Conservation (phyloP, 1,140 invertebrate species). For the Heliconius hermathena region DNA sequence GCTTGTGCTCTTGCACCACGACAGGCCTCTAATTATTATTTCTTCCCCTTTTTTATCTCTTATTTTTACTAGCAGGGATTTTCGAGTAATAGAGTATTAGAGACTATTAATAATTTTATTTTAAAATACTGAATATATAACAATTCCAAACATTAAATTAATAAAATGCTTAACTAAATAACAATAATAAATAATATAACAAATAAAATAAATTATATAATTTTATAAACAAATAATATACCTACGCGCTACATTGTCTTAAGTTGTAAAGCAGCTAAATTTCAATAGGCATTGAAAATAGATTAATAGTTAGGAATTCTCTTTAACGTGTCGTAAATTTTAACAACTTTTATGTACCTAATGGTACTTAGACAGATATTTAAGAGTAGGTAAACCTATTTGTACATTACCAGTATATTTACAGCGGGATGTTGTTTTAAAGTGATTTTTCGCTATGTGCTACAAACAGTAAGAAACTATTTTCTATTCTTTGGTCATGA, state of each 20-base stretch:
- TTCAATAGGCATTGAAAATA: slow-evolving; percentile 11
- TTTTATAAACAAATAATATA: slow-evolving; percentile 23
- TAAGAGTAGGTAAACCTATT: slow-evolving; percentile 20
- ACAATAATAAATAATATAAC: slow-evolving; percentile 27
- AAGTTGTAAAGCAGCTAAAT: slow-evolving; percentile 27
- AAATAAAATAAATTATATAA: slow-evolving; percentile 29
- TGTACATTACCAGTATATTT: slow-evolving; percentile 24
- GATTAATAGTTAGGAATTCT: not conserved
- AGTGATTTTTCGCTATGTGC: slow-evolving; percentile 18
- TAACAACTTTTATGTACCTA: slow-evolving; percentile 13
- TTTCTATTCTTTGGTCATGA: not conserved
- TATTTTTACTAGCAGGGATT: not conserved
- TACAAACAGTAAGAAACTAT: not conserved
- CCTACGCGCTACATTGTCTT: slow-evolving; percentile 25
- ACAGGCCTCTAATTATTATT: too few relatives aligned
- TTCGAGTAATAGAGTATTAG: not conserved
- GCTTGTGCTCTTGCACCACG: too few relatives aligned
- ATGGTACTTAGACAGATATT: slow-evolving; percentile 1
- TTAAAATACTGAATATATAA: slow-evolving; percentile 26
- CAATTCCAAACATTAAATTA: slow-evolving; percentile 30
- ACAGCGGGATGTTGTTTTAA: slow-evolving; percentile 11
- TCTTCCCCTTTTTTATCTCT: too few relatives aligned
- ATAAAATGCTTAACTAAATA: slow-evolving; percentile 24
- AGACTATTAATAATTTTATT: slow-evolving; percentile 32
- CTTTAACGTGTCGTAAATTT: slow-evolving; percentile 10